A percentile compares a stretch with the other conserved stretches of the same genome.
Evolutionary conservation across 37 sponge, comb jelly and placozoan genomes (phyloP).

Genomic region (Spongilla lacustris): DNA sequence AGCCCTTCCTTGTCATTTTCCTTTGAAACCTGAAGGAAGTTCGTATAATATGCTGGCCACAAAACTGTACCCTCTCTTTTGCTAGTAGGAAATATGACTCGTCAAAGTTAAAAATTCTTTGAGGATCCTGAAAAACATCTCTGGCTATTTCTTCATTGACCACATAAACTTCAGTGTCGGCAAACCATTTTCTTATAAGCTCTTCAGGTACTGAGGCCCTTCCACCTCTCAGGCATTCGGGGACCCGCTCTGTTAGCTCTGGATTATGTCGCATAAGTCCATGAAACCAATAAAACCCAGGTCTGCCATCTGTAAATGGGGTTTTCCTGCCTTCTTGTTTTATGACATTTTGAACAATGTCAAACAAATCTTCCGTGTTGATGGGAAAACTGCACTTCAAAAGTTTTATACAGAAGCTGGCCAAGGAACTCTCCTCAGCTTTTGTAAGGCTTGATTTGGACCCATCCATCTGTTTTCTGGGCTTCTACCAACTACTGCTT

Average conservation of each 20-base stretch:
- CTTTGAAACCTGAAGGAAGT: background rate
- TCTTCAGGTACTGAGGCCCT: background rate
- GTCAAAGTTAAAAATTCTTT: too few species aligned
- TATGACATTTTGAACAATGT: background rate
- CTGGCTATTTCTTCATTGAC: background rate
- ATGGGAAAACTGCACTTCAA: too few species aligned
- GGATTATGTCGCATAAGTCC: background rate
- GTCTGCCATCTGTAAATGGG: slow-evolving; percentile 1
- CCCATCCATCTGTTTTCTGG: background rate
- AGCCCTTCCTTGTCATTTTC: background rate
- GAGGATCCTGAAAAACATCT: background rate
- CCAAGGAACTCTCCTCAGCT: background rate
- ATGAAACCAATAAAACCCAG: slow-evolving; percentile 1
- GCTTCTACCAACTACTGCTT: background rate
- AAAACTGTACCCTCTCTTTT: background rate
- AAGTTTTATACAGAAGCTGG: too few species aligned
- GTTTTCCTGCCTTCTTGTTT: slow-evolving; percentile 1
- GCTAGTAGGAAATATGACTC: too few species aligned
- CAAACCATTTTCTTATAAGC: background rate
- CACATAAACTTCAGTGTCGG: background rate
- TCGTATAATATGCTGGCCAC: background rate
- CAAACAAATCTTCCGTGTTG: background rate
- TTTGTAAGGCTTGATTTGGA: too few species aligned
- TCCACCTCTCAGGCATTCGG: background rate
- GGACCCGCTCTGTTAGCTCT: background rate